Evolutionary conservation across 2,113 vertebrate genomes (phyloP), one percentile per base, ranked within the genome.

Genomic region (Saccopteryx bilineata): DNA sequence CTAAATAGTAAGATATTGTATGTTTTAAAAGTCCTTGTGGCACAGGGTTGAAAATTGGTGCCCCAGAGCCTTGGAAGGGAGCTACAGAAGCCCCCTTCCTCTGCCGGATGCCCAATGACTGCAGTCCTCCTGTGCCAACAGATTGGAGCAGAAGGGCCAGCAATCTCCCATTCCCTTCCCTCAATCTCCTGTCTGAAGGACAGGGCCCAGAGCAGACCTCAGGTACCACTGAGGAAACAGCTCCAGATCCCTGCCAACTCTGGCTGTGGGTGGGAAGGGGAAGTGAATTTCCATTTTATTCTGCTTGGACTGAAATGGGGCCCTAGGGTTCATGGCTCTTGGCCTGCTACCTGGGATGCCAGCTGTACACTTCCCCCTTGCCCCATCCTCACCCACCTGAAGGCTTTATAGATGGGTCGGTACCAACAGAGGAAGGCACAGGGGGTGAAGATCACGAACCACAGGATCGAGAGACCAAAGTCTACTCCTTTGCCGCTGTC

Each of bases 401-500:
- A 99, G 95, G 99, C 99, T 98, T 99, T 99, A 98, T 99, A 99
- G 93, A 99, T 98, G 0, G 99, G 99, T 96, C 99, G 98, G 98
- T 99, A 99, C 99, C 99, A 99, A 96, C 99, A 99, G 91, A 99
- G 50, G 96, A 99, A 99, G 95, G 99, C 98, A 97, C 99, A 99
- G 0, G 99, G 99, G 12, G 99, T 99, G 98, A 99, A 99, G 97
- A 99, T 98, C 96, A 99, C 52, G 94, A 99, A 99, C 99, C 99
- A 99, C 65, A 99, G 98, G 98, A 99, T 99, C 0, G 99, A 99
- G 91, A 99, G 98, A 58, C 99, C 99, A 0, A 99, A 99, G 98
- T 99, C 99, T 0, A 99, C 98, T 1, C 99, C 99, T 68, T 97
- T 97, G 0, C 4, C 0, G 0, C 0, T 0, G 0, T 97, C 18